Percentiles rank a stretch among this genome's conserved stretches.
These are phyloP conservation scores for Gracilinanus agilis DNA, from an alignment of 2,113 vertebrate genomes.

Conservation along the genomic window DNA sequence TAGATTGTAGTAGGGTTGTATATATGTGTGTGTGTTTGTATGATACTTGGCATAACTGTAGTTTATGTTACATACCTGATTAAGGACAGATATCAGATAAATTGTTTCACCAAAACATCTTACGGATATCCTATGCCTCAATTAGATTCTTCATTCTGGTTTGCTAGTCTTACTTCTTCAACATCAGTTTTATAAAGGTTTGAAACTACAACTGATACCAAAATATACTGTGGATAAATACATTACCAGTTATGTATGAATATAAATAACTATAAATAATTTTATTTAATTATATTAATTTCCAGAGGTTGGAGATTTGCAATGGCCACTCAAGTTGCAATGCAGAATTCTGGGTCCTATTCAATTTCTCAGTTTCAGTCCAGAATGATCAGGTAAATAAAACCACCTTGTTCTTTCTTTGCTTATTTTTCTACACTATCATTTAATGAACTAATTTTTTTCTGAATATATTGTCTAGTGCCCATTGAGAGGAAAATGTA, in stretches of 20 bases:
- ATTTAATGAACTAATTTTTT: neutral
- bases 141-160: neutral
- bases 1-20: neutral
- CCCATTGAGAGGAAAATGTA: neutral
- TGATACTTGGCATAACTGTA: neutral
- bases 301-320: conserved; percentile 98
- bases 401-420: conserved; percentile 30
- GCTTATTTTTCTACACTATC: neutral
- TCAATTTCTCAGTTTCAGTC: conserved; percentile 99
- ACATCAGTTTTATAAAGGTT: neutral
- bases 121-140: fast-evolving
- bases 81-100: neutral
- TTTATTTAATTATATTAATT: conserved; percentile 68
- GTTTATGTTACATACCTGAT: neutral
- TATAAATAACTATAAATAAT: neutral
- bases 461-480: neutral
- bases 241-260: neutral
- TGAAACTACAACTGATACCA: neutral
- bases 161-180: neutral
- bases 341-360: conserved; percentile 98
- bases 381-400: conserved; percentile 96
- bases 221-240: neutral
- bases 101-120: neutral
- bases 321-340: conserved; percentile 98
- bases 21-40: too few species aligned